Percentiles rank a stretch among this genome's conserved stretches.
Evolutionary conservation across 2,797 vertebrate genomes (phyloP).

Genomic region (Phalanger gymnotis): DNA sequence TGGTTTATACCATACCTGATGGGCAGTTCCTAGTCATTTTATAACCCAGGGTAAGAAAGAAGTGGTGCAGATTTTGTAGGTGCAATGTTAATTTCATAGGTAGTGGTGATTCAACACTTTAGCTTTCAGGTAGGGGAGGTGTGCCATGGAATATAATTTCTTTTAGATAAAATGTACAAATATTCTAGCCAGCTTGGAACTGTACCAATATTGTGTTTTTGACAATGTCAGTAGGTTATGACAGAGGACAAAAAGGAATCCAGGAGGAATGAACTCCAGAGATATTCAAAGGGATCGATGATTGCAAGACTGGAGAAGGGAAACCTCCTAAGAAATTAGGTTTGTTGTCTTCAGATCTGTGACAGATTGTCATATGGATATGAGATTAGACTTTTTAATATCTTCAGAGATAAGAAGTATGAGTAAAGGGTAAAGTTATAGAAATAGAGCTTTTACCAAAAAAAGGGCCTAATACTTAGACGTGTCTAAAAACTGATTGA

Average conservation of each 20-base stretch:
- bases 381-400: not conserved
- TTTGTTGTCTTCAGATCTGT: not conserved
- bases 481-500: not conserved
- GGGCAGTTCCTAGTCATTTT: not conserved
- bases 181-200: not conserved
- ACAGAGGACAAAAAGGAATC: not conserved
- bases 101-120: not conserved
- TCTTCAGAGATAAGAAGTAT: not conserved
- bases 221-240: not conserved
- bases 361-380: not conserved
- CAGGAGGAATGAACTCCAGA: not conserved
- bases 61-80: not conserved
- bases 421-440: not conserved
- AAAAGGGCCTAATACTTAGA: not conserved
- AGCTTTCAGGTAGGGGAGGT: not conserved
- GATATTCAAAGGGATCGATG: not conserved
- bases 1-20: not conserved
- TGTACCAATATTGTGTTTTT: not conserved
- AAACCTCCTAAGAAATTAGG: not conserved
- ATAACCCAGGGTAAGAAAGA: not conserved
- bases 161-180: not conserved
- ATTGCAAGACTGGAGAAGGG: not conserved
- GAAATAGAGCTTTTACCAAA: not conserved
- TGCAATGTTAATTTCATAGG: not conserved
- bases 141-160: not conserved